Evolutionary conservation across 1,140 invertebrate genomes (phyloP).

Genomic region (Lepidurus packardi): DNA sequence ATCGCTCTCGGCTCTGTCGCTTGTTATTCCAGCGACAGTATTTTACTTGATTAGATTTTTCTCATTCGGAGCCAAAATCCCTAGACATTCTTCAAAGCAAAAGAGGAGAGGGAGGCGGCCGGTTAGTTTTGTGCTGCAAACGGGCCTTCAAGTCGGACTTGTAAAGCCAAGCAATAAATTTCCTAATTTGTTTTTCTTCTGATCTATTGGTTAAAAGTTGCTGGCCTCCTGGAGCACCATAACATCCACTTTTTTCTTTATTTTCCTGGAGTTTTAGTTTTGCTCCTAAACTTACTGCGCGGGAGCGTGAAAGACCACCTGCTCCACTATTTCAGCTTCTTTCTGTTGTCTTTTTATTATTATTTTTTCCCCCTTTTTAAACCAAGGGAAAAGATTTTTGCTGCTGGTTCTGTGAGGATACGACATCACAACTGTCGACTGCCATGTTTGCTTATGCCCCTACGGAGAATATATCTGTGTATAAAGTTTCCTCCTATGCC

Average conservation of each 20-base stretch:
- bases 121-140: not conserved
- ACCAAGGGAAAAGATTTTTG: conserved; percentile 4
- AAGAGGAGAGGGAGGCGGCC: not conserved
- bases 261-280: not conserved
- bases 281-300: conserved; percentile 5
- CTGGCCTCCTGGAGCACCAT: not conserved
- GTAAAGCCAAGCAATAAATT: conserved; percentile 11
- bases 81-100: not conserved
- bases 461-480: conserved; percentile 6
- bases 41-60: conserved; percentile 11
- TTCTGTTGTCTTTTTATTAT: too few relatives aligned
- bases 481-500: not conserved
- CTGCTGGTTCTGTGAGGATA: not conserved
- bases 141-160: not conserved
- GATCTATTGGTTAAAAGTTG: conserved; percentile 4
- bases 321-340: conserved; percentile 1
- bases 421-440: not conserved
- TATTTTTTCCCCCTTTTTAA: not conserved
- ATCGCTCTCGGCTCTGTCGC: not conserved
- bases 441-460: not conserved
- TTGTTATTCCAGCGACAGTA: not conserved
- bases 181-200: not conserved
- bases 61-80: not conserved
- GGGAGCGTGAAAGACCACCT: conserved; percentile 11
- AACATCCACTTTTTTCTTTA: not conserved